These are phyloP conservation scores for Callospermophilus lateralis DNA, from an alignment of 2,113 vertebrate genomes.

Conservation along the genomic window DNA sequence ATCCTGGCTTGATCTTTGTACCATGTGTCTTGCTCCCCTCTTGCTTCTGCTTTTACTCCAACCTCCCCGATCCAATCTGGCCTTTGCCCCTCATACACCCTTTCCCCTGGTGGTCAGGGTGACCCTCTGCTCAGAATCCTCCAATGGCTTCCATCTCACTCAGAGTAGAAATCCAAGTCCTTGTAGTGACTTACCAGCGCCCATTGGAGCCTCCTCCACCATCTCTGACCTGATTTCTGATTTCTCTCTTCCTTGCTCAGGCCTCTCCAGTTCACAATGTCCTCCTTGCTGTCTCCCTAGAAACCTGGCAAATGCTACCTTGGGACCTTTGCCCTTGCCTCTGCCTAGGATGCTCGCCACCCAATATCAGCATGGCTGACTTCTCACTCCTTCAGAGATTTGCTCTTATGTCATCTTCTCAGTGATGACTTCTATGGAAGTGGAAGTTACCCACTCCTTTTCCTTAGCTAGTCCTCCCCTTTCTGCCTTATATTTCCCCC, in stretches of 20 bases:
- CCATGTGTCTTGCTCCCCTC: not conserved
- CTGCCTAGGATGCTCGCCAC: not conserved
- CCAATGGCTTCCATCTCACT: not conserved
- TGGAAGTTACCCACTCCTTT: not conserved
- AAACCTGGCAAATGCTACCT: not conserved
- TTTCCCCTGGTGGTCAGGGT: not conserved
- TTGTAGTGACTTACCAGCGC: too few relatives aligned
- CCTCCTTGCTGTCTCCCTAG: not conserved
- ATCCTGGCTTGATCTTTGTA: not conserved
- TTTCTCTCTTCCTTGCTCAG: not conserved
- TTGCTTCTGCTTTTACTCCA: not conserved
- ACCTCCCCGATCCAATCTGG: too few relatives aligned
- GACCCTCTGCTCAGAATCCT: not conserved
- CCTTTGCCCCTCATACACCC: not conserved
- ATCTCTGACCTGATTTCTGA: not conserved
- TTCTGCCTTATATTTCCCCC: not conserved
- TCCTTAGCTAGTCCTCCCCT: not conserved
- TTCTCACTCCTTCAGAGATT: not conserved
- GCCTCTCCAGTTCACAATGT: not conserved
- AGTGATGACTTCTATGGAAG: not conserved
- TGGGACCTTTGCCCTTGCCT: not conserved
- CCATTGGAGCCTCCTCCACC: accelerated
- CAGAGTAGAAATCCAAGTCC: not conserved
- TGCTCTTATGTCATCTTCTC: not conserved
- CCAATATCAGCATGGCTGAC: not conserved